phyloP scores from a whole-genome alignment of 2,113 vertebrate species.

The Anhinga anhinga region DNA sequence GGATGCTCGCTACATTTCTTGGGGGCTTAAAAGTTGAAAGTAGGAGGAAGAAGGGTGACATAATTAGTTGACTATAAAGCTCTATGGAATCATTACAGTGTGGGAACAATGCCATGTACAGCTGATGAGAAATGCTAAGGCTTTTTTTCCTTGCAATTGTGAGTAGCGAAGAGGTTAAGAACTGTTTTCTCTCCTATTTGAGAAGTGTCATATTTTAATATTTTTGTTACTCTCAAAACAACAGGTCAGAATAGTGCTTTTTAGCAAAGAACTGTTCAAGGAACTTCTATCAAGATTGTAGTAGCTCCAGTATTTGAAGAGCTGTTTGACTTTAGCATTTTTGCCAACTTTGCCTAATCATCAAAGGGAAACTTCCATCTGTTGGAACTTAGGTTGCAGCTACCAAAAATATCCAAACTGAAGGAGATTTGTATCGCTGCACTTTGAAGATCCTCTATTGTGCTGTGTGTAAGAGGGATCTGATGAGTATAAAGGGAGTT shows the following conservation, averaged over 20 bases:
- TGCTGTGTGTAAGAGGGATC: not conserved
- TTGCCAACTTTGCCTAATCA: not conserved
- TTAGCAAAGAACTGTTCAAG: not conserved
- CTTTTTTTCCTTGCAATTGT: not conserved
- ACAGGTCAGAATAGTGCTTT: not conserved
- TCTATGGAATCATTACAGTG: not conserved
- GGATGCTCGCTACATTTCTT: not conserved
- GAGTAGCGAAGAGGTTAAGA: not conserved
- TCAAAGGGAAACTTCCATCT: not conserved
- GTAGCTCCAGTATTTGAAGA: not conserved
- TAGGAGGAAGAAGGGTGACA: not conserved
- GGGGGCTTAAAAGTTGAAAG: not conserved
- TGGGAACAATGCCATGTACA: rapidly evolving
- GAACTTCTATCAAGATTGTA: not conserved
- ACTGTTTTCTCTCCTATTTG: not conserved
- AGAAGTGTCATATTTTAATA: not conserved
- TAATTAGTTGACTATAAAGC: not conserved
- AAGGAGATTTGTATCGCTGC: not conserved
- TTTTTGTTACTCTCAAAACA: not conserved
- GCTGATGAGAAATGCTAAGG: not conserved
- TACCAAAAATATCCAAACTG: not conserved
- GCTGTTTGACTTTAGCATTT: not conserved
- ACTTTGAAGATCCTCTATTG: not conserved
- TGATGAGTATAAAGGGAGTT: not conserved
- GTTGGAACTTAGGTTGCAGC: not conserved